phyloP scores from a whole-genome alignment of 2,888 invertebrate species.

The Lissocephala sabroskyi region DNA sequence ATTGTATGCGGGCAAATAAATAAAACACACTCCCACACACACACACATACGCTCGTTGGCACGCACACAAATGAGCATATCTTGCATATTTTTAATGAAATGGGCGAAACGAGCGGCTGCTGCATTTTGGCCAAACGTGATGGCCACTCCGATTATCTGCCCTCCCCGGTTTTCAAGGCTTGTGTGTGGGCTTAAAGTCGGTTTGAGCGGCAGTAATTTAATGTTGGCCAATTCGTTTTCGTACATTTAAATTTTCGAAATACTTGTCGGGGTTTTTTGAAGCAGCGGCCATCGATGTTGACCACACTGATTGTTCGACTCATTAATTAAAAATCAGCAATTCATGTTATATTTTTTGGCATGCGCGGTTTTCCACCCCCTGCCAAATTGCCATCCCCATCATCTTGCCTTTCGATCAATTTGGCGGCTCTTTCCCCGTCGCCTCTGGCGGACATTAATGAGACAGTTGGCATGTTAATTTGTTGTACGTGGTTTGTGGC shows the following conservation, averaged over 20 bases:
- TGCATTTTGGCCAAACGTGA: no score
- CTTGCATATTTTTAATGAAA: slow-evolving; percentile 44
- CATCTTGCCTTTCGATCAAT: no score
- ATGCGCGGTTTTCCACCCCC: slow-evolving; percentile 27
- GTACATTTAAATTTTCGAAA: no score
- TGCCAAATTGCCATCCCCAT: no score
- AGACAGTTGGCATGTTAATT: slow-evolving; percentile 1
- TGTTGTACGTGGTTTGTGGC: not conserved
- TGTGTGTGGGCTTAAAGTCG: no score
- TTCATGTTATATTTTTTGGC: slow-evolving; percentile 41
- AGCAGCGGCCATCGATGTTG: slow-evolving; percentile 1
- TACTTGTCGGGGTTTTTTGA: no score
- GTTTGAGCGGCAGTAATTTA: no score
- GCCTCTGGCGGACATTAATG: not conserved
- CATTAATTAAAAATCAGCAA: slow-evolving; percentile 43
- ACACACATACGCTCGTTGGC: not conserved
- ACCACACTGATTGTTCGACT: slow-evolving; percentile 7
- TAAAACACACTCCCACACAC: slow-evolving; percentile 15
- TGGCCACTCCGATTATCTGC: no score
- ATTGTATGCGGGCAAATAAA: slow-evolving; percentile 39
- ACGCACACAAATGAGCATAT: not conserved
- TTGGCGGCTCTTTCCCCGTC: no score
- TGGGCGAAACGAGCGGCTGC: no score
- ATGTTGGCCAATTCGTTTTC: no score
- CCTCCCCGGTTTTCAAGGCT: no score